Evolutionary conservation across 1,140 invertebrate genomes (phyloP).

Genomic region (Gryllus bimaculatus): DNA sequence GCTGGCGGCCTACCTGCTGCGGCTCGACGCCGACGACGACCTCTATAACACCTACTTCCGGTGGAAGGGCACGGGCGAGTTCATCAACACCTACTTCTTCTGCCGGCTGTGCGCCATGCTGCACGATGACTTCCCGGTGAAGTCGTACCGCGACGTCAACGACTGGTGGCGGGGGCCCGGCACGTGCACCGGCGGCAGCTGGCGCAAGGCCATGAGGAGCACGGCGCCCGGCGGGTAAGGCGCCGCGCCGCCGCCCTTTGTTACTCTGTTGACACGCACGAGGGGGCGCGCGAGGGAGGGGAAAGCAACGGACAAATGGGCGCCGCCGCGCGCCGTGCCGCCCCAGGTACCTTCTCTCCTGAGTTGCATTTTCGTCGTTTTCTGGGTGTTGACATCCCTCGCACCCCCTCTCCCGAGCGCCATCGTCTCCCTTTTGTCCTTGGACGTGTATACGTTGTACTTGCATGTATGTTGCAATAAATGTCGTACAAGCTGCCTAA

Average conservation of each 20-base stretch:
- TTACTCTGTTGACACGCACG: background rate
- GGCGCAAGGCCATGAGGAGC: constrained; percentile 40
- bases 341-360: no score
- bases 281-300: background rate
- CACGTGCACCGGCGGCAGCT: constrained; percentile 55
- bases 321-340: no score
- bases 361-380: no score
- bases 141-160: constrained; percentile 71
- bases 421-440: background rate
- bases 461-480: background rate
- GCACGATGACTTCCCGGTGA: constrained; percentile 58
- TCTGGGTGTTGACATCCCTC: no score
- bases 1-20: constrained; percentile 74
- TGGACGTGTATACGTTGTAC: background rate
- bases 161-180: constrained; percentile 76
- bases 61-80: constrained; percentile 84
- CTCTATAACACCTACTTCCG: constrained; percentile 89
- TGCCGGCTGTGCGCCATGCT: constrained; percentile 87
- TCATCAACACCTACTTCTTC: constrained; percentile 92
- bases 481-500: no score
- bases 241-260: background rate
- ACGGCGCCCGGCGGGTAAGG: constrained; percentile 8
- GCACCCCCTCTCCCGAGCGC: no score
- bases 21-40: constrained; percentile 73
- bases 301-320: background rate